Percentiles rank a stretch among this genome's conserved stretches.
These are phyloP conservation scores for Bovichtus diacanthus DNA, from an alignment of 2,797 vertebrate species.

Conservation along the genomic window DNA sequence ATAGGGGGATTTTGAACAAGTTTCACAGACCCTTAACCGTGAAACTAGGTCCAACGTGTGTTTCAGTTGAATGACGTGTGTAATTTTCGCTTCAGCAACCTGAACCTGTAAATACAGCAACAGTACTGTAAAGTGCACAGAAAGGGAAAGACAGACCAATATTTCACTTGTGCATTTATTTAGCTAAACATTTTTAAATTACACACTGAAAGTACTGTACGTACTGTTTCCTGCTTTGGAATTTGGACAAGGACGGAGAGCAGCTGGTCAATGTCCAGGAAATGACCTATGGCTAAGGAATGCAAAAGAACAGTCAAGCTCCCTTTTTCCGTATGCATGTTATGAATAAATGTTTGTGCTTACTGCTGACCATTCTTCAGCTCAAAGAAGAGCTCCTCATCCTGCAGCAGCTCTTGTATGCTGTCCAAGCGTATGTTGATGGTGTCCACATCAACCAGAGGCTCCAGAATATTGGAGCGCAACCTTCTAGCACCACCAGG, in stretches of 20 bases:
- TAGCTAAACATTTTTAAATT: not conserved
- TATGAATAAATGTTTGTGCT: constrained; percentile 3
- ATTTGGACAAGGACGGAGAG: constrained; percentile 96
- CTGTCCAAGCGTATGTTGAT: constrained; percentile 93
- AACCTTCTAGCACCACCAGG: constrained; percentile 93
- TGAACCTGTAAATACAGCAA: constrained; percentile 86
- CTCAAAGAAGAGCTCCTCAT: constrained; percentile 95
- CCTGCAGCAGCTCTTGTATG: constrained; percentile 93
- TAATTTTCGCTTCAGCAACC: constrained; percentile 95
- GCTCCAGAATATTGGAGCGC: constrained; percentile 95
- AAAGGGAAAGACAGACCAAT: not conserved
- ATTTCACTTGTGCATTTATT: not conserved
- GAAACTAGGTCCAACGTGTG: constrained; percentile 94
- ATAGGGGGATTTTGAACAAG: not conserved
- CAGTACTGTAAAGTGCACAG: not conserved
- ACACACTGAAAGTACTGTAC: constrained; percentile 13
- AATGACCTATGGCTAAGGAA: constrained; percentile 91
- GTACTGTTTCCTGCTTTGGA: constrained; percentile 96
- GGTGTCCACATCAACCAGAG: constrained; percentile 90
- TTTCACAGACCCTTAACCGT: constrained; percentile 89
- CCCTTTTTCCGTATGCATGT: not conserved
- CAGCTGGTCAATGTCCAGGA: constrained; percentile 96
- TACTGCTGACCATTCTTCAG: constrained; percentile 89
- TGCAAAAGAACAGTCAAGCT: constrained; percentile 30
- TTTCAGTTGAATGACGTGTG: constrained; percentile 96